Conservation (phyloP, 2,888 invertebrate species). For the Drosophila putrida region DNA sequence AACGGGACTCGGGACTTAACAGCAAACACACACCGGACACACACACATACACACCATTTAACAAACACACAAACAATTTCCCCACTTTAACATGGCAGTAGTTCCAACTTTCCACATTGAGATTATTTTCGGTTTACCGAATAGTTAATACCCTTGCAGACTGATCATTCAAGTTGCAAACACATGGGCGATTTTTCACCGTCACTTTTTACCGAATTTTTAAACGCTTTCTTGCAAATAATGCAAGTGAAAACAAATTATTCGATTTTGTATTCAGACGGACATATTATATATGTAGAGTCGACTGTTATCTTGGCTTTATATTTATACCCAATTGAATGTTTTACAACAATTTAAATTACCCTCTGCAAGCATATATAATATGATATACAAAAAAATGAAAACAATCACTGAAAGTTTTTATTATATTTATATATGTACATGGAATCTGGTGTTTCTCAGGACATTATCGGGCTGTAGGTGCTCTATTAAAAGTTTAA, state of each 20-base stretch:
- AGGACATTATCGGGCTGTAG: slow-evolving; percentile 11
- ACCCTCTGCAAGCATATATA: slow-evolving; percentile 20
- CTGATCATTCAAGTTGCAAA: not conserved
- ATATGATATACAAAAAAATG: slow-evolving; percentile 27
- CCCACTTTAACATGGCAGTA: not conserved
- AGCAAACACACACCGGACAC: slow-evolving; percentile 24
- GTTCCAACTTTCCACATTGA: slow-evolving; percentile 3
- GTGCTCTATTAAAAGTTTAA: slow-evolving; percentile 41
- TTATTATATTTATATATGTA: slow-evolving; percentile 7
- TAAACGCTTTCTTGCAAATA: too few relatives aligned
- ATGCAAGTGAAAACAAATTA: too few relatives aligned
- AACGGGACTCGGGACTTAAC: slow-evolving; percentile 56
- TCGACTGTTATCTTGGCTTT: not conserved
- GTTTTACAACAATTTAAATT: slow-evolving; percentile 1
- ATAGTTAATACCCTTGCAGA: slow-evolving; percentile 1
- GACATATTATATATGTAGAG: not conserved
- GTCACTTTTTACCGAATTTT: too few relatives aligned
- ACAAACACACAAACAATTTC: slow-evolving; percentile 20
- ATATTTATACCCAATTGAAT: not conserved
- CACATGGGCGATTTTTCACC: too few relatives aligned
- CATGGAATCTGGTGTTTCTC: slow-evolving; percentile 22
- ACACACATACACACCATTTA: slow-evolving; percentile 34
- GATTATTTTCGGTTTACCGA: slow-evolving; percentile 31
- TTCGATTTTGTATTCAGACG: not conserved
- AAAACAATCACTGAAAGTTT: slow-evolving; percentile 28